Evolutionary conservation across 2,888 invertebrate genomes (phyloP).

Genomic region (Itoplectis maculator): DNA sequence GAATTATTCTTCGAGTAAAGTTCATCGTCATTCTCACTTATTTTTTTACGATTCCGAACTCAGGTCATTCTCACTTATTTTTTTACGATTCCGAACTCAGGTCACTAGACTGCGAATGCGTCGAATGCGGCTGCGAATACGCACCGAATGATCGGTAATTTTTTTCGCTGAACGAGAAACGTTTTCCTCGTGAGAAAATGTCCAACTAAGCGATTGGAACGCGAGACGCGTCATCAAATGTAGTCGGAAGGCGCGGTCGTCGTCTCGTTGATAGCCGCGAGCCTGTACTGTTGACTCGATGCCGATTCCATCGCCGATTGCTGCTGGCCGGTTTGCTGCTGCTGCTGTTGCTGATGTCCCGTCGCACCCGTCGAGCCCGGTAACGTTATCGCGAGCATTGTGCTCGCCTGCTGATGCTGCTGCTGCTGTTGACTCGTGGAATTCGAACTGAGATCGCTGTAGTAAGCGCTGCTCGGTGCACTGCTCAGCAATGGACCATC

Average conservation of each 20-base stretch:
- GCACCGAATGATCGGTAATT: not conserved
- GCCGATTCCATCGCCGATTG: slow-evolving; percentile 69
- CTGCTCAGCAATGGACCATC: slow-evolving; percentile 85
- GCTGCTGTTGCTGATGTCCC: slow-evolving; percentile 70
- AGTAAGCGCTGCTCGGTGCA: slow-evolving; percentile 91
- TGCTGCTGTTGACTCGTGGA: slow-evolving; percentile 80
- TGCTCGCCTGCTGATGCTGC: slow-evolving; percentile 37
- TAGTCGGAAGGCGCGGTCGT: slow-evolving; percentile 83
- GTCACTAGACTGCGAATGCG: not conserved
- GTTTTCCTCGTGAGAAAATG: not conserved
- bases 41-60: not conserved
- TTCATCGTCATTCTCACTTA: not conserved
- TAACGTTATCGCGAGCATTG: slow-evolving; percentile 50
- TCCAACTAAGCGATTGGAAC: slow-evolving; percentile 38
- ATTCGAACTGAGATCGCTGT: slow-evolving; percentile 87
- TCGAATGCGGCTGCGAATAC: slow-evolving; percentile 13
- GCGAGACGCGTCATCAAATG: slow-evolving; percentile 74
- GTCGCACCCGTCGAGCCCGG: slow-evolving; percentile 68
- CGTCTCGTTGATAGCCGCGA: slow-evolving; percentile 83
- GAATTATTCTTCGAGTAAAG: not conserved
- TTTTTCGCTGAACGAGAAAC: not conserved
- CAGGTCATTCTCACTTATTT: not conserved
- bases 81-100: too few relatives aligned
- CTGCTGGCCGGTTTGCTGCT: slow-evolving; percentile 26
- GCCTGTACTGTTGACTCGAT: slow-evolving; percentile 77